Percentiles rank a stretch among this genome's conserved stretches.
Conservation (phyloP, 2,113 vertebrate species). For the Xiphophorus maculatus region DNA sequence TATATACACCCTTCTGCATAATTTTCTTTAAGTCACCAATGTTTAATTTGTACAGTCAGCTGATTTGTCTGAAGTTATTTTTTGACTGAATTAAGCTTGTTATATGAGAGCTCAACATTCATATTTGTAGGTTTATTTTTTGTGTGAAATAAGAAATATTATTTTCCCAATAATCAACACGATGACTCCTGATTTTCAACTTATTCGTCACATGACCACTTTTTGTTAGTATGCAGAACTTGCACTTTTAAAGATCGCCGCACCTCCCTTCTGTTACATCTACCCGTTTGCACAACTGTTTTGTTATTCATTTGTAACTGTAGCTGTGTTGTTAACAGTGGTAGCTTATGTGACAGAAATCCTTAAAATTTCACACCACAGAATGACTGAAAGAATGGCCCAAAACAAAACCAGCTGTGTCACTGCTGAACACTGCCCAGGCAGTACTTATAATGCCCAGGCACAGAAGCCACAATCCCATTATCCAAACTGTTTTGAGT, state of each 20-base stretch:
- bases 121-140: too few species aligned
- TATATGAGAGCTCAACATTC: too few species aligned
- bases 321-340: slow-evolving; percentile 11
- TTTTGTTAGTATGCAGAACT: neutral
- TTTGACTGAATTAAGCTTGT: too few species aligned
- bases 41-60: too few species aligned
- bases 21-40: too few species aligned
- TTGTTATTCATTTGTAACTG: slow-evolving; percentile 15
- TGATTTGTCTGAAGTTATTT: too few species aligned
- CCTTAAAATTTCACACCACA: slow-evolving; percentile 72
- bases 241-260: neutral
- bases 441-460: slow-evolving; percentile 65
- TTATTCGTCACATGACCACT: too few species aligned
- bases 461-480: slow-evolving; percentile 59
- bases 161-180: too few species aligned
- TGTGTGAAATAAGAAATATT: too few species aligned
- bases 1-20: too few species aligned
- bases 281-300: neutral
- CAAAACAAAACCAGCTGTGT: slow-evolving; percentile 83
- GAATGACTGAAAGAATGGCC: slow-evolving; percentile 57
- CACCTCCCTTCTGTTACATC: neutral
- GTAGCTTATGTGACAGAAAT: slow-evolving; percentile 40
- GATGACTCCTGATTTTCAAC: too few species aligned
- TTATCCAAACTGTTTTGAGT: slow-evolving; percentile 62
- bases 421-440: slow-evolving; percentile 72